A percentile compares a stretch with the other conserved stretches of the same genome.
Evolutionary conservation across 2,888 invertebrate genomes (phyloP).

Genomic region (Rhabditoides inermis): DNA sequence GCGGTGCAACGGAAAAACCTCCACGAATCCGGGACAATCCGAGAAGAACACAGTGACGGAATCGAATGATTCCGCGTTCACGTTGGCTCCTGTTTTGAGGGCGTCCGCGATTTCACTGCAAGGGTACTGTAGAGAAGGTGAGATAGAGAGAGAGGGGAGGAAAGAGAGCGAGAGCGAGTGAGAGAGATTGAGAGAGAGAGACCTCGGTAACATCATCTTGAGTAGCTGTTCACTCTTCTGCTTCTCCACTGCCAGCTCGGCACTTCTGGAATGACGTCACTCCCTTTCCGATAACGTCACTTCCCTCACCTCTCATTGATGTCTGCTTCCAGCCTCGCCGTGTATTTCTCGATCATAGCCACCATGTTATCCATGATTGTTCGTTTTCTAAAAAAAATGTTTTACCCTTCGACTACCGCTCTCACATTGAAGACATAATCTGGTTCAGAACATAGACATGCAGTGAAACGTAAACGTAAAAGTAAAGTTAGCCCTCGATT

Average conservation of each 20-base stretch:
- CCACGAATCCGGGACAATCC: constrained; percentile 29
- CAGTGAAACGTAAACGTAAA: no score
- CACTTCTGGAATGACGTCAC: no score
- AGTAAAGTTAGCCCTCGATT: no score
- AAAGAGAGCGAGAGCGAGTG: neutral
- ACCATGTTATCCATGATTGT: constrained; percentile 97
- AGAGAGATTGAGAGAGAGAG: neutral
- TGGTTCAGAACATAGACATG: no score
- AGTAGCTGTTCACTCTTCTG: constrained; percentile 75
- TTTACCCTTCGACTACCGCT: neutral
- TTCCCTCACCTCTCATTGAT: constrained; percentile 75
- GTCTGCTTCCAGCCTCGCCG: constrained; percentile 81
- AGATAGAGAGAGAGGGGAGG: neutral
- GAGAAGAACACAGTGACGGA: constrained; percentile 27
- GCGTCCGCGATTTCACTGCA: constrained; percentile 26
- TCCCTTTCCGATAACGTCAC: constrained; percentile 18
- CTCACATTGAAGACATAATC: neutral
- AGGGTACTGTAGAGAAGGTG: no score
- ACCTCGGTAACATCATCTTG: constrained; percentile 33
- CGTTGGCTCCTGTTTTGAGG: constrained; percentile 20
- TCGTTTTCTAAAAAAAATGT: constrained; percentile 16
- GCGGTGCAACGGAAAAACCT: no score
- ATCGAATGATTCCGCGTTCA: constrained; percentile 24
- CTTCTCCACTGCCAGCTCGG: constrained; percentile 86
- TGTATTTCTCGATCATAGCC: constrained; percentile 94